These are phyloP conservation scores for Arvicanthis niloticus DNA, from an alignment of 2,113 vertebrate genomes.

Conservation along the genomic window DNA sequence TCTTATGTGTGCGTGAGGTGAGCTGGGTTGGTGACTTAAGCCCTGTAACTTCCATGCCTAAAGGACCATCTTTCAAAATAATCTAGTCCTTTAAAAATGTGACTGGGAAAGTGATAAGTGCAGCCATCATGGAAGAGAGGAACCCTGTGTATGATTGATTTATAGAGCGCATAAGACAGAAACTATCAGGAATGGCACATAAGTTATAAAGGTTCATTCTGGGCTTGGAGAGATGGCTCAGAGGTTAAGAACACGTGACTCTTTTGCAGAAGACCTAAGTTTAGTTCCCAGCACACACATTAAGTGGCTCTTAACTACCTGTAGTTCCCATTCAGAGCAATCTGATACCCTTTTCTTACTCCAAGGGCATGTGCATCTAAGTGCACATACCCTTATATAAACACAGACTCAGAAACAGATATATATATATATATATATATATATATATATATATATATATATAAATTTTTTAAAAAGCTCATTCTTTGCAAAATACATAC, in stretches of 20 bases:
- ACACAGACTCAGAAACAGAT: background rate
- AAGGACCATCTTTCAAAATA: constrained; percentile 7
- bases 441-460: background rate
- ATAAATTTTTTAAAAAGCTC: background rate
- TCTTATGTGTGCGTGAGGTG: background rate
- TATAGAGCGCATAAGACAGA: background rate
- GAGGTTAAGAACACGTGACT: background rate
- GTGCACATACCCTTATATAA: background rate
- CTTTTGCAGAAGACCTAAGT: background rate
- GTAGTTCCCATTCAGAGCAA: background rate
- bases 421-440: background rate
- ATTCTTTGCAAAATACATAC: constrained; percentile 1
- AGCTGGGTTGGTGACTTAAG: background rate
- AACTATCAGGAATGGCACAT: background rate
- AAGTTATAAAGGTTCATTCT: constrained; percentile 31
- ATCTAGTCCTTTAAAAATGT: constrained; percentile 19
- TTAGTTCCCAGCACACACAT: background rate
- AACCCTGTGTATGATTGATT: background rate
- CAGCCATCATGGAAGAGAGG: background rate
- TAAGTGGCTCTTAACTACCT: background rate
- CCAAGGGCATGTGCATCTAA: too few species aligned
- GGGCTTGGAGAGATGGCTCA: background rate
- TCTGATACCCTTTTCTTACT: too few species aligned
- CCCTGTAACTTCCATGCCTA: background rate
- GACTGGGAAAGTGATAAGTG: constrained; percentile 19